Evolutionary conservation across 2,113 vertebrate species (phyloP).

Genomic region (Ahaetulla prasina): DNA sequence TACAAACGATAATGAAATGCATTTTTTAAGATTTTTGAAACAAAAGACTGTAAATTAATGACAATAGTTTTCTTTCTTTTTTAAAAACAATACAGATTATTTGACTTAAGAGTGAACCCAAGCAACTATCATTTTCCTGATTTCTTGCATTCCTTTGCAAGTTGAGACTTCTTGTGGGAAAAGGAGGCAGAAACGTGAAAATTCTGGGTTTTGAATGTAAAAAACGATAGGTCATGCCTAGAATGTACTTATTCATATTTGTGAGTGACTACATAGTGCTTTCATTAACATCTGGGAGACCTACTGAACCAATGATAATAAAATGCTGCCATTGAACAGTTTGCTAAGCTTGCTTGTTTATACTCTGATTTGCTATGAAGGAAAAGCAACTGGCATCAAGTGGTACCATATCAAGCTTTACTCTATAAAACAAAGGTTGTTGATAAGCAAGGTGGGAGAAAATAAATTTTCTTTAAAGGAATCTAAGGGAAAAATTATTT

Average conservation of each 20-base stretch:
- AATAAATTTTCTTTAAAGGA: background rate
- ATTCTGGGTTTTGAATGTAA: background rate
- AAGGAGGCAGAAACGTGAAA: background rate
- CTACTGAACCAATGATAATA: background rate
- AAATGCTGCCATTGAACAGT: background rate
- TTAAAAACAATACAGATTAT: background rate
- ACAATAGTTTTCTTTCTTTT: conserved; percentile 21
- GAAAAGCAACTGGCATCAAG: background rate
- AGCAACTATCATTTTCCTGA: background rate
- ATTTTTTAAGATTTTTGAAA: conserved; percentile 41
- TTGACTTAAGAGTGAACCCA: background rate
- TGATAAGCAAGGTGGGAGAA: background rate
- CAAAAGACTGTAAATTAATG: conserved; percentile 19
- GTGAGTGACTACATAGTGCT: background rate
- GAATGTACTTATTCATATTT: background rate
- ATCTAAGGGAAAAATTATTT: background rate
- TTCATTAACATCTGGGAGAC: background rate
- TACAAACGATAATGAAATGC: conserved; percentile 47
- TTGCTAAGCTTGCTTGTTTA: background rate
- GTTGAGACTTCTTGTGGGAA: background rate
- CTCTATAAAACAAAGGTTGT: background rate
- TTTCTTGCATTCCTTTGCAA: background rate
- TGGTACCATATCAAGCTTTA: background rate
- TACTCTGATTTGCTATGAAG: background rate
- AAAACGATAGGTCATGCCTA: background rate